These are phyloP conservation scores for Myotis findleyi DNA, from an alignment of 2,797 vertebrate genomes.

Conservation along the genomic window DNA sequence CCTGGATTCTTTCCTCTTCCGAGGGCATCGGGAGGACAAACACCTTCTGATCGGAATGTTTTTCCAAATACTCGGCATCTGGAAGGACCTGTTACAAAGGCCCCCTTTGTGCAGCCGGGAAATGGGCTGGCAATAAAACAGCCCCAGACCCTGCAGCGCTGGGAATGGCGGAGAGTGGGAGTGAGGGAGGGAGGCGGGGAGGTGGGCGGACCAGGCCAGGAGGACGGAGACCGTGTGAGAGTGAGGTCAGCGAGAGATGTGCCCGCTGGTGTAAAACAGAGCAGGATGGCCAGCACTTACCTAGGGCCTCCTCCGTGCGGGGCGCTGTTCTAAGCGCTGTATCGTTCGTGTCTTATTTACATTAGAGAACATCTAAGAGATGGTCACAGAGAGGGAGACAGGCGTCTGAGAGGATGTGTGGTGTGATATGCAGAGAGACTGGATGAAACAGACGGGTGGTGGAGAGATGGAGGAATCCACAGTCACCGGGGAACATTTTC, in stretches of 20 bases:
- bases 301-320: rapidly evolving
- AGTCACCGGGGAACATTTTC: rapidly evolving
- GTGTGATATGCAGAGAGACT: rapidly evolving
- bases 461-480: not conserved
- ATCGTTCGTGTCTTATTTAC: not conserved
- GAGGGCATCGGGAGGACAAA: conserved; percentile 75
- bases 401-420: not conserved
- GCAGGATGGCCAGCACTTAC: not conserved
- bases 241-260: not conserved
- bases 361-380: not conserved
- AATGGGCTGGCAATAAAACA: conserved; percentile 74
- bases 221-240: not conserved
- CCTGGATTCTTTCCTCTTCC: conserved; percentile 29
- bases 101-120: conserved; percentile 82
- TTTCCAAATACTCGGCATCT: conserved; percentile 86
- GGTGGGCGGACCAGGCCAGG: rapidly evolving
- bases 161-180: not conserved
- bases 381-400: not conserved
- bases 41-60: conserved; percentile 60
- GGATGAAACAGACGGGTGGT: rapidly evolving
- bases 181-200: not conserved
- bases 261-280: rapidly evolving
- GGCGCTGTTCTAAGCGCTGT: not conserved
- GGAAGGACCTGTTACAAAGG: conserved; percentile 84
- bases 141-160: conserved; percentile 53